A percentile compares a stretch with the other conserved stretches of the same genome.
phyloP scores from a whole-genome alignment of 2,888 invertebrate species.

The Lingula anatina region DNA sequence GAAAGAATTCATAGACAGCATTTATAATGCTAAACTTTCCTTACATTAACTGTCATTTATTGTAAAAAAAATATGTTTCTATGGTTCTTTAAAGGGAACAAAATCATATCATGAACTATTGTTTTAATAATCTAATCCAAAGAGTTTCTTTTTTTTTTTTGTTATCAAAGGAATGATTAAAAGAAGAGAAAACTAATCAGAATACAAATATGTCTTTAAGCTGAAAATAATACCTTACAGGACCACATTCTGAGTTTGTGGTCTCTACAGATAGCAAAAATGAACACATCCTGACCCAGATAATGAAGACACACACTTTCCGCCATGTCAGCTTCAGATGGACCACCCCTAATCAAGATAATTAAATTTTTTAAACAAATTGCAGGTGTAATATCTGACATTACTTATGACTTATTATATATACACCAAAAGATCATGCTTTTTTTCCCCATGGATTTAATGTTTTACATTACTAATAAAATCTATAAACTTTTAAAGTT shows the following conservation, averaged over 20 bases:
- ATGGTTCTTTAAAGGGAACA: background rate
- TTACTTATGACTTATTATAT: no score
- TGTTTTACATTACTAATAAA: no score
- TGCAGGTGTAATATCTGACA: no score
- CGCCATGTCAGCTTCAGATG: slow-evolving; percentile 37
- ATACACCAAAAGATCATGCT: no score
- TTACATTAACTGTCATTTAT: background rate
- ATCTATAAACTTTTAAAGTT: no score
- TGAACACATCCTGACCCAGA: slow-evolving; percentile 61
- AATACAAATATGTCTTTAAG: background rate
- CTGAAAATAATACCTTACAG: slow-evolving; percentile 25
- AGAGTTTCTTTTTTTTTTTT: no score
- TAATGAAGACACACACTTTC: slow-evolving; percentile 69
- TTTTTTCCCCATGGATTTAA: no score
- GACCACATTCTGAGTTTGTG: slow-evolving; percentile 68
- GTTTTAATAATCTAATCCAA: background rate
- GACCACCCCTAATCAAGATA: slow-evolving; percentile 31
- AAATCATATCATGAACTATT: background rate
- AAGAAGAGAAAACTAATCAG: background rate
- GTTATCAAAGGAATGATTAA: no score
- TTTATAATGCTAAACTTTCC: no score
- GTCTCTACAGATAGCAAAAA: slow-evolving; percentile 76
- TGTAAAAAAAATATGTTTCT: slow-evolving; percentile 1
- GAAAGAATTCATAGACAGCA: background rate
- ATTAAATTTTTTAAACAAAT: background rate